These are phyloP conservation scores for Aethes cnicana DNA, from an alignment of 2,888 invertebrate genomes.

Conservation along the genomic window DNA sequence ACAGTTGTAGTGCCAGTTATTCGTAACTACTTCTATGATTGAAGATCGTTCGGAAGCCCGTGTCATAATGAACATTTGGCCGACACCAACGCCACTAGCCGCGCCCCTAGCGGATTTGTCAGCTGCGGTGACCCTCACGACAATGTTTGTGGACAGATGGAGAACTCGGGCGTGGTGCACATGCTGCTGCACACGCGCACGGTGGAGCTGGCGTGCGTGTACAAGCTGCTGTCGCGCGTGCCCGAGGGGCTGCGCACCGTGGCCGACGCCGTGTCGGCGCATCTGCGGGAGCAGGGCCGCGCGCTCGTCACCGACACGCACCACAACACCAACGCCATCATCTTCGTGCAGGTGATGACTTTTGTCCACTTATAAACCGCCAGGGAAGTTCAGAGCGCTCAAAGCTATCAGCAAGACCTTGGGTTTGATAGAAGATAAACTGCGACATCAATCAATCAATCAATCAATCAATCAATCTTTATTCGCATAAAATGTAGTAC, in stretches of 20 bases:
- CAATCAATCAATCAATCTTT: too few relatives aligned
- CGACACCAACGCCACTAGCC: too few relatives aligned
- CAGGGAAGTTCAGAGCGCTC: too few relatives aligned
- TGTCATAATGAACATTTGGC: too few relatives aligned
- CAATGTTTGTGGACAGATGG: conserved; percentile 88
- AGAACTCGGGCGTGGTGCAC: conserved; percentile 99
- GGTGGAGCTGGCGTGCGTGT: conserved; percentile 98
- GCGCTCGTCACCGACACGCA: conserved; percentile 97
- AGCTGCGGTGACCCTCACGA: too few relatives aligned
- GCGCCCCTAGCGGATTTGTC: too few relatives aligned
- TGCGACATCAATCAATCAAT: background rate
- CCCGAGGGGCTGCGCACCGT: conserved; percentile 96
- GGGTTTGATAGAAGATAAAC: conserved; percentile 8
- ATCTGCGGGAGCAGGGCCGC: conserved; percentile 97
- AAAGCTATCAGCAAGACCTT: too few relatives aligned
- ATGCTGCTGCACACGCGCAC: conserved; percentile 99
- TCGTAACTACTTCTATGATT: too few relatives aligned
- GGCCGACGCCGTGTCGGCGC: conserved; percentile 96
- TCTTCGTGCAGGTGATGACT: conserved; percentile 96
- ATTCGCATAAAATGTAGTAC: too few relatives aligned
- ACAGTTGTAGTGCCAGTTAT: too few relatives aligned
- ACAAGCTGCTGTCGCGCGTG: conserved; percentile 97
- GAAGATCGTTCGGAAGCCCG: too few relatives aligned
- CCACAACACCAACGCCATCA: conserved; percentile 94
- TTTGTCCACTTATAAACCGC: too few relatives aligned